A percentile compares a stretch with the other conserved stretches of the same genome.
Evolutionary conservation across 2,797 vertebrate genomes (phyloP).

Genomic region (Anniella stebbinsi): DNA sequence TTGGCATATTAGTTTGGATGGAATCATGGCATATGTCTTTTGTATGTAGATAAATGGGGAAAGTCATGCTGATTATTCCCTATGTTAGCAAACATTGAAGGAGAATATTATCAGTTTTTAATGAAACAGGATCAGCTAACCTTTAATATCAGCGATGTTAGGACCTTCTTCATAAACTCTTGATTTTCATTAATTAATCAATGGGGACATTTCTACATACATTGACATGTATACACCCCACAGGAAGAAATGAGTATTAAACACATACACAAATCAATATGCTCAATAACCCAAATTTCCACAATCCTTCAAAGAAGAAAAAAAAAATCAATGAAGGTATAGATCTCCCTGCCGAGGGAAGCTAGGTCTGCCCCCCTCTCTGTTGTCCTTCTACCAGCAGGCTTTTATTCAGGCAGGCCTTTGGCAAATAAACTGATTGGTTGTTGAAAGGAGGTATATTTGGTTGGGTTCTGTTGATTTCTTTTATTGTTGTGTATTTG

Average conservation of each 20-base stretch:
- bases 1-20: neutral
- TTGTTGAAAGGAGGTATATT: too few relatives aligned
- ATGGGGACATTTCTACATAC: neutral
- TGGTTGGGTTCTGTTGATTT: too few relatives aligned
- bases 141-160: neutral
- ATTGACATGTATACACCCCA: neutral
- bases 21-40: neutral
- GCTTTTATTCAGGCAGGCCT: too few relatives aligned
- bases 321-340: neutral
- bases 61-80: neutral
- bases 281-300: neutral
- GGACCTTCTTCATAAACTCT: neutral
- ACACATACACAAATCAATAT: neutral
- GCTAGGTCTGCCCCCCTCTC: too few relatives aligned
- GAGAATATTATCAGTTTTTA: too few relatives aligned
- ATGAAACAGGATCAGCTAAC: neutral
- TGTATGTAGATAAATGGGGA: neutral
- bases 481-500: too few relatives aligned
- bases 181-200: neutral
- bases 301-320: neutral
- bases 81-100: neutral
- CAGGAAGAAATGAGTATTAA: neutral
- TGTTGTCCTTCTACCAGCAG: too few relatives aligned
- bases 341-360: too few relatives aligned
- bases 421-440: too few relatives aligned